Evolutionary conservation across 2,888 invertebrate species (phyloP).

Genomic region (Meandrusa payeni): DNA sequence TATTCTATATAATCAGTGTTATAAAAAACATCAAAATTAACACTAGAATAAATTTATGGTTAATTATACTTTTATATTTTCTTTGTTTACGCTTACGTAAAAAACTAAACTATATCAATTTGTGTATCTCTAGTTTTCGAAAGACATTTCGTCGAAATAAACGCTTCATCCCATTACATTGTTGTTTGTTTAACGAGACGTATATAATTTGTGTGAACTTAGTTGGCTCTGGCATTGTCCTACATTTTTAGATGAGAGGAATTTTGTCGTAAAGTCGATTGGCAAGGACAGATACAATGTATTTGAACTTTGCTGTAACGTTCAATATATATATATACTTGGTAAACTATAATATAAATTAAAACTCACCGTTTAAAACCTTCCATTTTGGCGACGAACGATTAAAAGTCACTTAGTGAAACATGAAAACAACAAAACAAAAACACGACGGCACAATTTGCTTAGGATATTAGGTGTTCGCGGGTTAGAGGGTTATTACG

Average conservation of each 20-base stretch:
- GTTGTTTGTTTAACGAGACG: slow-evolving; percentile 12
- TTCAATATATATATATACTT: not conserved
- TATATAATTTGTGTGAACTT: slow-evolving; percentile 24
- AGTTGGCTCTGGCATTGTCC: slow-evolving; percentile 57
- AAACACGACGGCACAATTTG: slow-evolving; percentile 42
- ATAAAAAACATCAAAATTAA: too few species aligned
- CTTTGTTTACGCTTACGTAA: too few species aligned
- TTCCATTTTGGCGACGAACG: slow-evolving; percentile 21
- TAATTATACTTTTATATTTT: too few species aligned
- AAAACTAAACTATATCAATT: too few species aligned
- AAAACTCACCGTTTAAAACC: slow-evolving; percentile 8
- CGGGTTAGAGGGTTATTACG: slow-evolving; percentile 46
- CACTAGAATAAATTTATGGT: too few species aligned
- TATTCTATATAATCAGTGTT: too few species aligned
- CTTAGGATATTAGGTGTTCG: slow-evolving; percentile 43
- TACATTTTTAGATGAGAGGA: slow-evolving; percentile 53
- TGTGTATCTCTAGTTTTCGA: too few species aligned
- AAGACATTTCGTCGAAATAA: slow-evolving; percentile 12
- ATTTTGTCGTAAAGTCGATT: slow-evolving; percentile 42
- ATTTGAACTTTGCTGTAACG: not conserved
- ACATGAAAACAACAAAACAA: slow-evolving; percentile 26
- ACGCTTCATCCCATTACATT: slow-evolving; percentile 1
- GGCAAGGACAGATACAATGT: slow-evolving; percentile 27
- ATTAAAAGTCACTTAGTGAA: slow-evolving; percentile 16
- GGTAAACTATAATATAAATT: not conserved